Base-by-base conservation (phyloP, 1,140 invertebrate species). In the Lanistes nyassanus region DNA sequence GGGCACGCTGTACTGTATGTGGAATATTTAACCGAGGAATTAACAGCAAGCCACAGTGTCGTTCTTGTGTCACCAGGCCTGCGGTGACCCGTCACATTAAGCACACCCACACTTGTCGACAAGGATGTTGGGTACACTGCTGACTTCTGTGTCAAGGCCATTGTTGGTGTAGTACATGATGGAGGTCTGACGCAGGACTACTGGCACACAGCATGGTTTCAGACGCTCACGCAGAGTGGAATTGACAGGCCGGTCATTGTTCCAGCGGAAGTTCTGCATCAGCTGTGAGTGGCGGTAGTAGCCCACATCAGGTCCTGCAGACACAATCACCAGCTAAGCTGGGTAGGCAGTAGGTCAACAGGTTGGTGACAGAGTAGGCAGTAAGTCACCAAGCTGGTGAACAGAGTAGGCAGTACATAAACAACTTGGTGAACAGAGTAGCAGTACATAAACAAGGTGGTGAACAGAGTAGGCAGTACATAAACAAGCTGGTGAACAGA, bases 181-280 rank as follows among this genome's bases (percentile, higher is more conserved):
- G 68, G 79, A 75, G 6, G 79, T 47, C 21, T 68, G 72, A 3
- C 53, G 42, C 42, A 79, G 82, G 11, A 81, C 79, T 0, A 83
- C 79, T 1, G 82, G 82, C 0, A 80, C 68, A 75, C 82, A 83
- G 70, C 82, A 83, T 19, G 79, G 76, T 39, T 70, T 69, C 72
- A 81, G 29, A 39, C 73, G 42, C 31, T 76, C 42, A 6, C 55
- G 23, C 55, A 72, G 31, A 47, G 65, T 73, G 34, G 39, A 39
- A 47, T 77, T 55, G 21, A 53, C 56, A 2, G 60, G 62, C 11
- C 36, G 36, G 21, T 67, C 69, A 19, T 60, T 60, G 56, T 39
- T 23, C 36, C 11, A 42, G 26, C 65, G 42, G 21, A 6, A 66
- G 23, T 26, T 42, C 26, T 39, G 65, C 65, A 11, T n/a, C 37